phyloP scores from a whole-genome alignment of 2,888 invertebrate species.

The Quadroppia sp. region DNA sequence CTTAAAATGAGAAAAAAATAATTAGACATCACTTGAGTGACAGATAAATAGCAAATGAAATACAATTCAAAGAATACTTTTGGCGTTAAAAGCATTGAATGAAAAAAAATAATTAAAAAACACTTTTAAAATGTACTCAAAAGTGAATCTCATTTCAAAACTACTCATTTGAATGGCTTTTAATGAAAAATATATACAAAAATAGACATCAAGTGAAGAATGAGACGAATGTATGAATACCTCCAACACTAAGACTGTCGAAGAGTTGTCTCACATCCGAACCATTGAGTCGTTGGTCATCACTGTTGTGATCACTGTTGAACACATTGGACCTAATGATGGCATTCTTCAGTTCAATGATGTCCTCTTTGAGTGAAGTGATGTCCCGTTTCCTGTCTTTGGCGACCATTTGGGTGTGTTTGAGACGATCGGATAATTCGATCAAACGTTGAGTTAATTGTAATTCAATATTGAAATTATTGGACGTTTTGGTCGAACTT shows the following conservation, averaged over 20 bases:
- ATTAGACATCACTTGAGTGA: too few species aligned
- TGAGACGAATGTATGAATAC: neutral
- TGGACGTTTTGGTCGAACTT: neutral
- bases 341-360: constrained; percentile 42
- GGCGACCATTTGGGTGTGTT: constrained; percentile 47
- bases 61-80: too few species aligned
- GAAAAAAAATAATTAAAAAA: too few species aligned
- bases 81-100: too few species aligned
- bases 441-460: constrained; percentile 42
- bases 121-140: too few species aligned
- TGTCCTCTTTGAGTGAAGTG: constrained; percentile 43
- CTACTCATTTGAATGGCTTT: too few species aligned
- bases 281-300: neutral
- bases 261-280: neutral
- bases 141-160: too few species aligned
- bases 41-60: too few species aligned
- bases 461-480: constrained; percentile 7
- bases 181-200: too few species aligned
- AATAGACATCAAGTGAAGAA: neutral
- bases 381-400: constrained; percentile 46
- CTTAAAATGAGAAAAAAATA: too few species aligned
- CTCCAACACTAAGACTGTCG: neutral
- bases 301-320: constrained; percentile 7
- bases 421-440: constrained; percentile 46
- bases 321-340: constrained; percentile 1